phyloP scores from a whole-genome alignment of 64 coral and sea anemone genomes.

The Platygyra sinensis region DNA sequence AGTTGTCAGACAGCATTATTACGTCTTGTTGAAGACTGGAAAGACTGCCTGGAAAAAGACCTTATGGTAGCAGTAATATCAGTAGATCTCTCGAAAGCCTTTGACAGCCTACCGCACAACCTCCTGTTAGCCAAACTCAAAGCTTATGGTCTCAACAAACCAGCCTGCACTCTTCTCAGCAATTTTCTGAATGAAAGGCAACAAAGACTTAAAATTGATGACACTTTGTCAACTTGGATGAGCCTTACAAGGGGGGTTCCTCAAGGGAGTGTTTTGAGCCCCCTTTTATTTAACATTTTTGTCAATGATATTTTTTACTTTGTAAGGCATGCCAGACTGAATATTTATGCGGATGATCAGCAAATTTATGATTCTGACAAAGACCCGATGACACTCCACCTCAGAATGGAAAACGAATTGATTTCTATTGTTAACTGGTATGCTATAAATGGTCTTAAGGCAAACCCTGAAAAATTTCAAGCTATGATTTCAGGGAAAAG shows the following conservation, averaged over 20 bases:
- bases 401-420: conserved; percentile 37
- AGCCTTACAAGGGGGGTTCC: too few species aligned
- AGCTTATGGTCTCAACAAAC: too few species aligned
- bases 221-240: conserved; percentile 39
- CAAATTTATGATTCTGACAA: conserved; percentile 49
- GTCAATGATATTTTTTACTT: too few species aligned
- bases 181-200: conserved; percentile 29
- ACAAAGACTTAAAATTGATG: conserved; percentile 39
- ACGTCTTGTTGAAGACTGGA: conserved; percentile 40
- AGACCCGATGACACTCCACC: not conserved
- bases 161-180: not conserved
- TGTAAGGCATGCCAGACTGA: too few species aligned
- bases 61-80: conserved; percentile 34
- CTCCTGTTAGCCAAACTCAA: conserved; percentile 38
- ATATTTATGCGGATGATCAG: conserved; percentile 60
- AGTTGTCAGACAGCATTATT: conserved; percentile 34
- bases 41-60: conserved; percentile 9
- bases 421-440: conserved; percentile 8
- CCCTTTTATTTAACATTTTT: too few species aligned
- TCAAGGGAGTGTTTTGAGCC: too few species aligned
- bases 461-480: too few species aligned
- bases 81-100: conserved; percentile 56
- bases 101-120: conserved; percentile 52
- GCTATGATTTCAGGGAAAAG: too few species aligned
- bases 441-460: conserved; percentile 37